A percentile compares a stretch with the other conserved stretches of the same genome.
These are phyloP conservation scores for Caradrina kadenii DNA, from an alignment of 2,888 invertebrate genomes.

Conservation along the genomic window DNA sequence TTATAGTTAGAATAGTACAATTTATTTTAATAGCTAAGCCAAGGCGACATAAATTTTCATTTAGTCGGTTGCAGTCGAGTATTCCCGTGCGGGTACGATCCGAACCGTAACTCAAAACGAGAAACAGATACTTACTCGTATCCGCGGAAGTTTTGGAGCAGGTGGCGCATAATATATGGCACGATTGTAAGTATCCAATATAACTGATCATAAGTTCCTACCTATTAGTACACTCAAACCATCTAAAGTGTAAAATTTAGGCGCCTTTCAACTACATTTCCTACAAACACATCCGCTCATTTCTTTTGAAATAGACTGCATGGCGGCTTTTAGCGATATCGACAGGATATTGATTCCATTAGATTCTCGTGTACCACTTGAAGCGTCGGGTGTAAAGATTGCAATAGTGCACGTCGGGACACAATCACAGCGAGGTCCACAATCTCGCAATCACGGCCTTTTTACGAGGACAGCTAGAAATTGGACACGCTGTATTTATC, in stretches of 20 bases:
- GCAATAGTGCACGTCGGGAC: conserved; percentile 51
- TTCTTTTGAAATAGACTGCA: conserved; percentile 50
- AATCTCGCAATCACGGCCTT: conserved; percentile 44
- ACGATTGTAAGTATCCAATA: conserved; percentile 44
- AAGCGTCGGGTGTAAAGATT: conserved; percentile 41
- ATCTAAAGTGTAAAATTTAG: conserved; percentile 28
- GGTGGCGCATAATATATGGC: conserved; percentile 73
- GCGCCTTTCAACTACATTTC: conserved; percentile 8
- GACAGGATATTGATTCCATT: conserved; percentile 58
- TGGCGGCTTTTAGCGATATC: conserved; percentile 38
- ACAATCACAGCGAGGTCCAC: conserved; percentile 44
- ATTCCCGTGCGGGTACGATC: conserved; percentile 68
- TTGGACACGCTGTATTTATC: conserved; percentile 32
- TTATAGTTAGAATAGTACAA: conserved; percentile 60
- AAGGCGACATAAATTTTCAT: conserved; percentile 81
- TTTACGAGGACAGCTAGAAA: conserved; percentile 37
- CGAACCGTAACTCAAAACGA: conserved; percentile 80
- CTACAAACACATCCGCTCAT: conserved; percentile 17
- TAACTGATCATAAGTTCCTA: conserved; percentile 9
- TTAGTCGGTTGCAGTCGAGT: conserved; percentile 75
- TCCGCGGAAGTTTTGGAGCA: conserved; percentile 77
- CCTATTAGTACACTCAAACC: not conserved
- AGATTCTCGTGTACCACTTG: conserved; percentile 47
- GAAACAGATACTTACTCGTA: conserved; percentile 75
- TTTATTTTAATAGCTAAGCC: conserved; percentile 68